Evolutionary conservation across 2,797 vertebrate genomes (phyloP), one percentile per base, ranked within the genome.

Genomic region (Odontamblyopus rebecca): DNA sequence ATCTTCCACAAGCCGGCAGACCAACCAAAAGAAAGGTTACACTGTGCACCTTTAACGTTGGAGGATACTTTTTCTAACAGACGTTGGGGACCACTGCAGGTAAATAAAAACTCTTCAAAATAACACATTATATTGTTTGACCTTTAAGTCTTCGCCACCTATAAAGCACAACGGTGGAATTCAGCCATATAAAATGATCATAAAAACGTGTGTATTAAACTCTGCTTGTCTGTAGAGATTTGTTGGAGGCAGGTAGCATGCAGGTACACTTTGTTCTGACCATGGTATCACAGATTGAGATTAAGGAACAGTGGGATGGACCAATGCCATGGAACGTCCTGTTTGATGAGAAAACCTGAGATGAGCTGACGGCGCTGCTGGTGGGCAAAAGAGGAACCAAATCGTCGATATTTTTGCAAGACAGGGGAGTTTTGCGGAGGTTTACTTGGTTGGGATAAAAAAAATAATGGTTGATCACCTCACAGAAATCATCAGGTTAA

Each of bases 361-460:
- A 38, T 38, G 35, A 38, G 60, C 73, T 70, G 72, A 82, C 69
- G 72, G 74, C 69, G 2, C 64, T 51, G 76, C 76, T 57, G 67
- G 68, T 63, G 76, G 74, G 50, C 23, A 48, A 59, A 72, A 29
- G 16, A 86, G 77, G 77, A 71, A 82, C 76, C 60, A 81, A 81
- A 85, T 88, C 78, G 84, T 82, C 81, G 74, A 73, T 79, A 85
- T 82, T 64, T n/a, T 66, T 60, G 77, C 77, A 71, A 71, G 78
- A 65, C 71, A 0, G 9, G 4, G 19, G 11, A 27, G 13, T 48
- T 44, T 16, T 44, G n/a, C 48, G 2, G 62, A 41, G 16, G 61
- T n/a, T n/a, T 6, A 57, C 7, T 53, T 19, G 18, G 50, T 53
- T 53, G 50, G 50, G 38, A 41, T 41, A 11, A 44, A 44, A 53